Evolutionary conservation across 2,888 invertebrate species (phyloP), one percentile per base, ranked within the genome.

Genomic region (Scelioninae gen. 2): DNA sequence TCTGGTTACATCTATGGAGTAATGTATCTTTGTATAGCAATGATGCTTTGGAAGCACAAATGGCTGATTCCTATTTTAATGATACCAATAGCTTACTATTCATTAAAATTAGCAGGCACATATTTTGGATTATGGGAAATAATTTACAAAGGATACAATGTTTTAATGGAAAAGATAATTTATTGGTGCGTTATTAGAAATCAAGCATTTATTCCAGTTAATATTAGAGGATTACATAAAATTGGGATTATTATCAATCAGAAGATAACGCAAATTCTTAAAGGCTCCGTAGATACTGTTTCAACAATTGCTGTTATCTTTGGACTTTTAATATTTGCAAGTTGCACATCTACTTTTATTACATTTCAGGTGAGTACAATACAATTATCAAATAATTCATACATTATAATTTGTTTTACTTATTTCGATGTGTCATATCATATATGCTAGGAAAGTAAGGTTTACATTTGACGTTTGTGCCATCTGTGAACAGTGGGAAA

Each of bases 251-350:
- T 91, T 75, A 87, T 91, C 68, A 93, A 93, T 83, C 84, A 86
- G 1, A 89, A 89, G 71, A 81, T 92, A 15, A 90, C 91, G 3
- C 88, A 90, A 43, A 87, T 90, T 55, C 88, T 95, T 0, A 92
- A 92, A 82, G 90, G 91, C 15, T 94, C 93, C 0, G 91, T 96
- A 35, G 96, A 97, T 86, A 92, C 95, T 0, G 93, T 96, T 1
- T 94, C 96, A 4, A 93, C 94, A 48, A 91, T 93, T 76, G 89
- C 95, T 58, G 94, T 97, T 79, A 96, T 97, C 76, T 88, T 94
- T 53, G 91, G 93, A n/a, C 90, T 97, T 57, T 90, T 97, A 58
- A 84, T 96, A 22, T 93, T 95, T 78, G 90, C 93, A 13, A 89
- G 92, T 52, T 91, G 94, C 78, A 91, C 94, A 45, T 91, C 93